Percentiles rank a stretch among this genome's conserved stretches.
Evolutionary conservation across 2,113 vertebrate genomes (phyloP).

Genomic region (Nycticebus coucang): DNA sequence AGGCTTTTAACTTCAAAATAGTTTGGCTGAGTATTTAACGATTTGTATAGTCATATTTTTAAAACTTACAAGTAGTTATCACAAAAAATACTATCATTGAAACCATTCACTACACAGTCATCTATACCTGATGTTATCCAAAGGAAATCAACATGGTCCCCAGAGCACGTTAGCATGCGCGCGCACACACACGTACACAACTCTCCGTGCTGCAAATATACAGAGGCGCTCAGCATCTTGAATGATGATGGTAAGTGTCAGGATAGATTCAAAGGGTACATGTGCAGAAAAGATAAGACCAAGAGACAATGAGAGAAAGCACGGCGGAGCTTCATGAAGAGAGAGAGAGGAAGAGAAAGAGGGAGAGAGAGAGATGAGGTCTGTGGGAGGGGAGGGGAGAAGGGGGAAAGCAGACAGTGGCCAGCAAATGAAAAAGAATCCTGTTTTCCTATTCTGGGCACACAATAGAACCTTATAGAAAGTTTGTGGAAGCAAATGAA

Average conservation of each 20-base stretch:
- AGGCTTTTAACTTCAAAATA: not conserved
- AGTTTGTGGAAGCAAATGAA: not conserved
- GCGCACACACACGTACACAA: not conserved
- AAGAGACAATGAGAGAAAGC: not conserved
- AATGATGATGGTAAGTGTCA: not conserved
- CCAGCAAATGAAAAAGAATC: not conserved
- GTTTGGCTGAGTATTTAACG: not conserved
- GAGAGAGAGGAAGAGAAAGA: not conserved
- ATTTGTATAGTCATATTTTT: not conserved
- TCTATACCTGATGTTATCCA: not conserved
- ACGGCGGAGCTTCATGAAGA: not conserved
- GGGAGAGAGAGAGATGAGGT: not conserved
- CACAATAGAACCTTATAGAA: not conserved
- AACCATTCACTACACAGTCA: not conserved
- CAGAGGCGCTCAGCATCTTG: not conserved
- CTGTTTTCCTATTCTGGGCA: not conserved
- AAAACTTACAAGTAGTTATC: not conserved
- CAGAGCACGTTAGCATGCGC: not conserved
- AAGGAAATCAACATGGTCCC: not conserved
- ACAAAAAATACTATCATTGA: not conserved
- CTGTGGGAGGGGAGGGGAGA: not conserved
- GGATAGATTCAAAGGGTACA: not conserved
- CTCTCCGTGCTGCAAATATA: not conserved
- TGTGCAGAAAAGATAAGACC: not conserved
- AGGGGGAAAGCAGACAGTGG: no score